Evolutionary conservation across 2,888 invertebrate species (phyloP), one percentile per base, ranked within the genome.

Genomic region (Flabesymbios commensalis): DNA sequence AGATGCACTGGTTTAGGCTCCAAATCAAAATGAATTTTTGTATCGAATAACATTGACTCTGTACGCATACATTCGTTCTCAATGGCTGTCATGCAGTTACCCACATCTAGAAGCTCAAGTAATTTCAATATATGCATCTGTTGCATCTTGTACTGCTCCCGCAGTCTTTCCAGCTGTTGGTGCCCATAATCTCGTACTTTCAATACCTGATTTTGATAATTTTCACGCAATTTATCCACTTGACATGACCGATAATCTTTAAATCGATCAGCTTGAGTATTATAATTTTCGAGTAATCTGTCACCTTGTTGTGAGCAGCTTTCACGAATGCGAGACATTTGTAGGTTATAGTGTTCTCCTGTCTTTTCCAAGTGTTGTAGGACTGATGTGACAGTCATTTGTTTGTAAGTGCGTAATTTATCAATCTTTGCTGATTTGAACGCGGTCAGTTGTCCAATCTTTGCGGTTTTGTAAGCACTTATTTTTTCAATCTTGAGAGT

Each of bases 61-160:
- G 90, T 89, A 88, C 90, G 83, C 90, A 91, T 19, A 89, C 90
- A 80, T 51, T 81, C 80, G 2, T 75, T 75, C 45, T 79, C 79
- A 31, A 79, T 72, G n/a, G 75, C 74, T 4, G 73, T 70, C 42
- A 73, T 89, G 79, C 96, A 96, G 84, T 94, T 94, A 82, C 95
- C 95, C 79, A 95, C 89, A 84, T 94, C 93, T 74, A 96, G 86
- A 82, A 94, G 94, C 83, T 96, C 96, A 60, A 96, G 84, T 4
- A 96, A 91, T 82, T 95, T 95, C 85, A 94, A 93, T 55, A 96
- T 85, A 14, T 94, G 93, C 83, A 94, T 93, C 82, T 96, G 96
- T 83, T 96, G 95, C 79, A 94, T 92, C 83, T 95, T 95, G 86
- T 93, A 95, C 10, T 94, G 93, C 82, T 95, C 94, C 32, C 94